phyloP scores from a whole-genome alignment of 2,797 vertebrate species.

The Orientallactaga sibirica region DNA sequence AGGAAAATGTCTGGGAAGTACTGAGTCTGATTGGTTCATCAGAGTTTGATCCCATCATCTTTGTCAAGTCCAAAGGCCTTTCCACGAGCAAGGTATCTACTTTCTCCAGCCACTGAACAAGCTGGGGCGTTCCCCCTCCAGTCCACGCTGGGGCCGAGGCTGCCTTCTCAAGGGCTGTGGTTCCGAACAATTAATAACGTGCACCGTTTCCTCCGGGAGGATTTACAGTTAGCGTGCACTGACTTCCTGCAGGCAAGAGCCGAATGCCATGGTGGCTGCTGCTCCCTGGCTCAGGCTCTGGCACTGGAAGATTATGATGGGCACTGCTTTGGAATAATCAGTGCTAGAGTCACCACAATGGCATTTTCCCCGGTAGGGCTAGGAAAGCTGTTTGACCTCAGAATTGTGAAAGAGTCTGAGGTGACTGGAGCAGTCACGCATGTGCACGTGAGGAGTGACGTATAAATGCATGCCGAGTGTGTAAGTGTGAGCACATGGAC shows the following conservation, averaged over 20 bases:
- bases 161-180: background rate
- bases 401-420: background rate
- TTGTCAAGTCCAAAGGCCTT: background rate
- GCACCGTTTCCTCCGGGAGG: background rate
- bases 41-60: background rate
- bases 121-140: too few species aligned
- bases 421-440: background rate
- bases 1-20: background rate
- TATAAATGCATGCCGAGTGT: background rate
- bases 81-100: background rate
- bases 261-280: background rate
- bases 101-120: background rate
- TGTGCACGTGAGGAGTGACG: background rate
- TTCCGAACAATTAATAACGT: background rate
- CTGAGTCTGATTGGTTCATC: background rate
- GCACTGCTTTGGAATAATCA: background rate
- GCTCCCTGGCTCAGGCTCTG: background rate
- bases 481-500: too few species aligned
- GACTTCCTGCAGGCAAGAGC: background rate
- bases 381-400: background rate
- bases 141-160: fast-evolving
- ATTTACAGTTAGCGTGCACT: too few species aligned
- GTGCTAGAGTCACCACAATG: fast-evolving
- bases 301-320: background rate
- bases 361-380: too few species aligned